These are phyloP conservation scores for Pungitius pungitius DNA, from an alignment of 2,113 vertebrate genomes.

Conservation along the genomic window DNA sequence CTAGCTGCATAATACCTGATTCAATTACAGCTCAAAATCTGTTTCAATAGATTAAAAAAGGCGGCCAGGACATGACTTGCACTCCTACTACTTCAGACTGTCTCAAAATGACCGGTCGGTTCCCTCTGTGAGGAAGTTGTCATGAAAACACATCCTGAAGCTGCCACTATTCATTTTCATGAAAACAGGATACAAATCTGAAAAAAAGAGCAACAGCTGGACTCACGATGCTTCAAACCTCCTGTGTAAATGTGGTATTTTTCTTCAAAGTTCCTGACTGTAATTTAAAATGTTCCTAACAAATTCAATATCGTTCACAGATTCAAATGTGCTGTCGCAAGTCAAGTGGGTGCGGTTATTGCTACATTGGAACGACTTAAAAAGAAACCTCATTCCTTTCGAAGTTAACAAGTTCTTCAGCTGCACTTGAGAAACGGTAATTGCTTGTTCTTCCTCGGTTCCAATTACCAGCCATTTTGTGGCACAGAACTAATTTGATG, in stretches of 20 bases:
- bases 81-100: slow-evolving; percentile 15
- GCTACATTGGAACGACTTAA: background rate
- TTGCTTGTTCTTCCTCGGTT: background rate
- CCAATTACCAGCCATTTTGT: slow-evolving; percentile 2
- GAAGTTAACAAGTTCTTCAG: background rate
- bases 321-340: slow-evolving; percentile 24
- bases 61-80: slow-evolving; percentile 57
- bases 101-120: slow-evolving; percentile 28
- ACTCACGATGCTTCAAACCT: background rate
- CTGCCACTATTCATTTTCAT: slow-evolving; percentile 1
- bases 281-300: background rate
- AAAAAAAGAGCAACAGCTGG: background rate
- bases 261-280: slow-evolving; percentile 13
- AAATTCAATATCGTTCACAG: slow-evolving; percentile 9
- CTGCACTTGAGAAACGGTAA: slow-evolving; percentile 6
- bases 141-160: slow-evolving; percentile 16
- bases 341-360: slow-evolving; percentile 24
- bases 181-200: background rate
- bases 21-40: slow-evolving; percentile 60
- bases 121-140: slow-evolving; percentile 19
- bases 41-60: slow-evolving; percentile 48
- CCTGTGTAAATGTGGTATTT: slow-evolving; percentile 12
- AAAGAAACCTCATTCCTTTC: slow-evolving; percentile 5
- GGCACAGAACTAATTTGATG: background rate
- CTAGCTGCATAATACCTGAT: slow-evolving; percentile 51